Evolutionary conservation across 2,797 vertebrate genomes (phyloP).

Genomic region (Taenioides sp.): DNA sequence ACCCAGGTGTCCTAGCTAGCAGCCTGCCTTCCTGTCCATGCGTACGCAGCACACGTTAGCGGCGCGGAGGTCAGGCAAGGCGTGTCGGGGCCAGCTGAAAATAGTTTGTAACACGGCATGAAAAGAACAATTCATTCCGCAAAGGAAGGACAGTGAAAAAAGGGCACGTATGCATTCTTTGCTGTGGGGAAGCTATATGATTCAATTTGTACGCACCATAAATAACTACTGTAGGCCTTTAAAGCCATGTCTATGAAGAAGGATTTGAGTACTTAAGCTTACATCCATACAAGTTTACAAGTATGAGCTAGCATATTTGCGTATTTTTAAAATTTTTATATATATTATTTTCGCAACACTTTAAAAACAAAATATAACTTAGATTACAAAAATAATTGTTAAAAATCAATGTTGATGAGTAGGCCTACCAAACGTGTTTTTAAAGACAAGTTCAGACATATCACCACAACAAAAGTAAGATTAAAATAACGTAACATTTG

Average conservation of each 20-base stretch:
- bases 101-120: conserved; percentile 28
- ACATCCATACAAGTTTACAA: neutral
- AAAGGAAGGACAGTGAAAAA: conserved; percentile 24
- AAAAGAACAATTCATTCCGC: conserved; percentile 36
- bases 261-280: neutral
- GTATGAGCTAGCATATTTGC: neutral
- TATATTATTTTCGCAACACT: neutral
- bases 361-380: neutral
- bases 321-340: too few relatives aligned
- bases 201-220: neutral
- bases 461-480: neutral
- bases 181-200: neutral
- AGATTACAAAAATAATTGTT: neutral
- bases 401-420: neutral
- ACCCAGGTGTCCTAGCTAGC: conserved; percentile 62
- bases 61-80: conserved; percentile 47
- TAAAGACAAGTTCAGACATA: neutral
- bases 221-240: neutral
- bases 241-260: neutral
- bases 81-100: conserved; percentile 58
- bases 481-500: neutral
- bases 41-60: conserved; percentile 33
- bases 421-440: neutral
- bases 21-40: conserved; percentile 10
- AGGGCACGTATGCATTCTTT: conserved; percentile 19